These are phyloP conservation scores for Onchidella celtica DNA, from an alignment of 2,888 invertebrate genomes.

Conservation along the genomic window DNA sequence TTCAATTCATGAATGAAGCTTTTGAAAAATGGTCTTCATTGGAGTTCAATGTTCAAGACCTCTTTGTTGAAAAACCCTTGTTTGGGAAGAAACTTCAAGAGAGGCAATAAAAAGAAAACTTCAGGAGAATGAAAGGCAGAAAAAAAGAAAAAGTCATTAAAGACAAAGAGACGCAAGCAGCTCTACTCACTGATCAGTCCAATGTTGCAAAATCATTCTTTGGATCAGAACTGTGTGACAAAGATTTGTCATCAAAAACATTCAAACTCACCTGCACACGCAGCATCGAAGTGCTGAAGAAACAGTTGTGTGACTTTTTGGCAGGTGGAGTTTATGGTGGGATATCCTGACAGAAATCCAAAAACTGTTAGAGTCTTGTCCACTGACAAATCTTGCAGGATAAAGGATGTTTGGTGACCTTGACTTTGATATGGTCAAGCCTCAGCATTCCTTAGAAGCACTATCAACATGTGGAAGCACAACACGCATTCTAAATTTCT, in stretches of 20 bases:
- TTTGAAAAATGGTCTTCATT: conserved; percentile 17
- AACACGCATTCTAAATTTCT: conserved; percentile 8
- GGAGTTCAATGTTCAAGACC: not conserved
- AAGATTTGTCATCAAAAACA: not conserved
- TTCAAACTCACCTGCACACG: not conserved
- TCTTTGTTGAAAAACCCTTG: not conserved
- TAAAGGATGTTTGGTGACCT: conserved; percentile 29
- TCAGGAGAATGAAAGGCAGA: not conserved
- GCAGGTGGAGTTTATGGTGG: conserved; percentile 26
- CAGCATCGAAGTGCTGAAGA: not conserved
- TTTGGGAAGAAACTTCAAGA: conserved; percentile 8
- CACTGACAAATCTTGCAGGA: conserved; percentile 25
- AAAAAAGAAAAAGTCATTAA: conserved; percentile 1
- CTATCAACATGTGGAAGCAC: conserved; percentile 15
- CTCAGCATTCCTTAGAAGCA: not conserved
- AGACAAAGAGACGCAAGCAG: conserved; percentile 6
- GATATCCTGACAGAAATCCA: not conserved
- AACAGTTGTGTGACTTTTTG: conserved; percentile 28
- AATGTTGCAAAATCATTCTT: not conserved
- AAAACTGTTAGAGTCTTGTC: conserved; percentile 19
- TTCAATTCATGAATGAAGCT: not conserved
- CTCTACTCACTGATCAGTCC: not conserved
- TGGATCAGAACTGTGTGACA: conserved; percentile 2
- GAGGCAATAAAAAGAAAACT: conserved; percentile 6
- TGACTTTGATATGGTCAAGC: conserved; percentile 28